These are phyloP conservation scores for Leptarthrus brevirostris DNA, from an alignment of 2,888 invertebrate genomes.

Conservation along the genomic window DNA sequence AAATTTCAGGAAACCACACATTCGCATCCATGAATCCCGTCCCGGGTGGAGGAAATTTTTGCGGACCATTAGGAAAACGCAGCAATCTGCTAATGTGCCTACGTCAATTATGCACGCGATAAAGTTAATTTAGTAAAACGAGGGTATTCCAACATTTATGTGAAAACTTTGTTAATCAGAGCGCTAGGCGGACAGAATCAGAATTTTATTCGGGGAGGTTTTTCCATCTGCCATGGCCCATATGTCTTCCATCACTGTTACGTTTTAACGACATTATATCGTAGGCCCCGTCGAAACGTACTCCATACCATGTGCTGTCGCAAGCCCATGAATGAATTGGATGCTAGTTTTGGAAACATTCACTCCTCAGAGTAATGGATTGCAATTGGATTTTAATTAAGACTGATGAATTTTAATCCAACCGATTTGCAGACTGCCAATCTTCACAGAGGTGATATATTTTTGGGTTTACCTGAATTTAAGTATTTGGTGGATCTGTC, in stretches of 20 bases:
- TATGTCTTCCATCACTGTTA: background rate
- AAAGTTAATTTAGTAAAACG: slow-evolving; percentile 12
- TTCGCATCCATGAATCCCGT: background rate
- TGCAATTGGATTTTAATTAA: slow-evolving; percentile 38
- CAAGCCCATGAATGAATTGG: slow-evolving; percentile 6
- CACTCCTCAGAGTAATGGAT: slow-evolving; percentile 29
- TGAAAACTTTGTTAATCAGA: slow-evolving; percentile 33
- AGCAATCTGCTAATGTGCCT: slow-evolving; percentile 33
- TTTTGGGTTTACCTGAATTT: too few relatives aligned
- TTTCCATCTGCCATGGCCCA: background rate
- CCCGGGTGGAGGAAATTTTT: slow-evolving; percentile 2
- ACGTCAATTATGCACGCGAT: slow-evolving; percentile 36
- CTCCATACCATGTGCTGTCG: background rate
- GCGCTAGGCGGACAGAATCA: background rate
- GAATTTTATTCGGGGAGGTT: background rate
- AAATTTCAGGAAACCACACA: background rate
- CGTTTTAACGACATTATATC: background rate
- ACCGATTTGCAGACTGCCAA: background rate
- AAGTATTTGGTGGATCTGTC: too few relatives aligned
- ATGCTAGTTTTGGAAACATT: background rate
- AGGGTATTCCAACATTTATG: background rate
- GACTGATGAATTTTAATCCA: slow-evolving; percentile 35
- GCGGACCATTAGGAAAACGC: slow-evolving; percentile 25
- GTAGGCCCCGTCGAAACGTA: background rate
- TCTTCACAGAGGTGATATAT: too few relatives aligned